Percentiles rank a stretch among this genome's conserved stretches.
Conservation (phyloP, 2,797 vertebrate species). For the Tragelaphus eurycerus region DNA sequence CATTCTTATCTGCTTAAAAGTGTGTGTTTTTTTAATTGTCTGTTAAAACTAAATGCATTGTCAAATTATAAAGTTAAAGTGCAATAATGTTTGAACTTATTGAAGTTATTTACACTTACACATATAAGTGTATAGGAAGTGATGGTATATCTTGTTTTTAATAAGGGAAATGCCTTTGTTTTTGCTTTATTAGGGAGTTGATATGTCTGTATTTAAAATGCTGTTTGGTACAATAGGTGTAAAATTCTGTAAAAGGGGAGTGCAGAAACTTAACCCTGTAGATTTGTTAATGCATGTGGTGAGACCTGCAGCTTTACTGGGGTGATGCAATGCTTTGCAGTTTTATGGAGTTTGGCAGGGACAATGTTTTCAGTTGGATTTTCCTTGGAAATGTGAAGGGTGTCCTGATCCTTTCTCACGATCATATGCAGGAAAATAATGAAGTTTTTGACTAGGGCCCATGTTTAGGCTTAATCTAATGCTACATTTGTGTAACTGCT, state of each 20-base stretch:
- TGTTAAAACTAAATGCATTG: background rate
- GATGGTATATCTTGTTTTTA: constrained; percentile 15
- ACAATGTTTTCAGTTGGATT: background rate
- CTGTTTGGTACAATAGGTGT: background rate
- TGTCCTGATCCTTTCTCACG: background rate
- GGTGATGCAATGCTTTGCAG: background rate
- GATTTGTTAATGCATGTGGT: background rate
- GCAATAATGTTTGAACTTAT: constrained; percentile 70
- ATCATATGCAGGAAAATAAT: background rate
- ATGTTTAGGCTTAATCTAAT: background rate
- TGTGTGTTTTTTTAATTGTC: background rate
- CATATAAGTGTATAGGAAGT: background rate
- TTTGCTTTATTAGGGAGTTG: background rate
- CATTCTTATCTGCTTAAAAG: background rate
- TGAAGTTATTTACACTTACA: background rate
- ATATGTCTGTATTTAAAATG: background rate
- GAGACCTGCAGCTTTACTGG: background rate
- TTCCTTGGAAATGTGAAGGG: background rate
- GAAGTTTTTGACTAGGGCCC: background rate
- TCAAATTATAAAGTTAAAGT: background rate
- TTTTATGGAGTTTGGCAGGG: background rate
- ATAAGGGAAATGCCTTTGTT: background rate
- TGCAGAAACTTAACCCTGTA: background rate
- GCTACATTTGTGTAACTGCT: background rate
- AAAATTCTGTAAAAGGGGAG: background rate